Percentiles rank a stretch among this genome's conserved stretches.
These are phyloP conservation scores for Fistularia commersonii DNA, from an alignment of 2,797 vertebrate species.

Conservation along the genomic window DNA sequence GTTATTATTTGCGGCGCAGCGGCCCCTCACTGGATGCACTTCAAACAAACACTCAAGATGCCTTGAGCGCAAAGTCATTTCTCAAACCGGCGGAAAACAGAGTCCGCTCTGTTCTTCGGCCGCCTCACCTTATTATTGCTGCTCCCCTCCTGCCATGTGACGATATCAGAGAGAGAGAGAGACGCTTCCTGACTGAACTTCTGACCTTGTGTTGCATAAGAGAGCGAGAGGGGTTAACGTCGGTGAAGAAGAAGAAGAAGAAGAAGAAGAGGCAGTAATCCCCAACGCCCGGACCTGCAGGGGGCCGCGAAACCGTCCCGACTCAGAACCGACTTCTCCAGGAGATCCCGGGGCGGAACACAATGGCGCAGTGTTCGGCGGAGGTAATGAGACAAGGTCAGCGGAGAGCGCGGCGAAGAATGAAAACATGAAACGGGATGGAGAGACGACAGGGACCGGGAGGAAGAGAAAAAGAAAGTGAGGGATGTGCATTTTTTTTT, in stretches of 20 bases:
- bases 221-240: slow-evolving; percentile 26
- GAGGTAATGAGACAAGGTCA: slow-evolving; percentile 49
- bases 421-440: not conserved
- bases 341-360: slow-evolving; percentile 46
- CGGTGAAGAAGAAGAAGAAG: slow-evolving; percentile 14
- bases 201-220: slow-evolving; percentile 55
- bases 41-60: slow-evolving; percentile 55
- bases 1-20: slow-evolving; percentile 10
- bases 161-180: slow-evolving; percentile 25
- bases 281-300: slow-evolving; percentile 14
- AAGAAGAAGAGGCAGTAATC: slow-evolving; percentile 11
- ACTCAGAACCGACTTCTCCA: slow-evolving; percentile 44
- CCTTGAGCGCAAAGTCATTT: slow-evolving; percentile 56
- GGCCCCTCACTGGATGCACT: slow-evolving; percentile 43
- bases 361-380: slow-evolving; percentile 68
- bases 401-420: slow-evolving; percentile 8
- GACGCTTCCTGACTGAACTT: slow-evolving; percentile 44
- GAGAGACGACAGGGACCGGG: not conserved
- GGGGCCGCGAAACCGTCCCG: slow-evolving; percentile 31
- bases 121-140: slow-evolving; percentile 33
- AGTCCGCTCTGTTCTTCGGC: slow-evolving; percentile 33
- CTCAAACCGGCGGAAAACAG: slow-evolving; percentile 35
- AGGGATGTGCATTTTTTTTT: not conserved
- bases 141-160: slow-evolving; percentile 42
- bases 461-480: not conserved